Conservation (phyloP, 2,888 invertebrate species). For the Acrobasis consociella region DNA sequence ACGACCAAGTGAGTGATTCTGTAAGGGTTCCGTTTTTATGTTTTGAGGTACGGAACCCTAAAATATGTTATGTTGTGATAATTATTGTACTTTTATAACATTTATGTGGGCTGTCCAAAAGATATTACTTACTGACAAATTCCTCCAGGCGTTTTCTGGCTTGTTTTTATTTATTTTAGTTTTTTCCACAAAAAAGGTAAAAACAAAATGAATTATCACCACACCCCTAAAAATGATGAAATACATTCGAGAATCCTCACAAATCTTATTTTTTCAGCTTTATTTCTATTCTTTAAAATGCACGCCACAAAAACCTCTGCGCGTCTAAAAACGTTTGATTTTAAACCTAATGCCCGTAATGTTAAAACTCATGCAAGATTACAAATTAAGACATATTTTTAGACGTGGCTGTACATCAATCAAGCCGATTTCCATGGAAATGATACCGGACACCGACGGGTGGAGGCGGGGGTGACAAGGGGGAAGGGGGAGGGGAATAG, state of each 20-base stretch:
- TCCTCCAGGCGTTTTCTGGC: too few relatives aligned
- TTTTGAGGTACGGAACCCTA: too few relatives aligned
- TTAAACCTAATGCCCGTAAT: not conserved
- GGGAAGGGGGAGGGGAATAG: not conserved
- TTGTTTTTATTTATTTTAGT: too few relatives aligned
- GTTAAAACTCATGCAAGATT: not conserved
- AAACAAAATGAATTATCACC: too few relatives aligned
- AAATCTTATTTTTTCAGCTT: not conserved
- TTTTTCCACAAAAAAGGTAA: too few relatives aligned
- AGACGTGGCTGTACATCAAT: conserved; percentile 2
- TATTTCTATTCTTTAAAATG: not conserved
- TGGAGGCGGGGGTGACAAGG: not conserved
- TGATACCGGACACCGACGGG: not conserved
- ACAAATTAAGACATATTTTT: not conserved
- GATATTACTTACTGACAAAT: too few relatives aligned
- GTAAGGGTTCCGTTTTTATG: too few relatives aligned
- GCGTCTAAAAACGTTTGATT: not conserved
- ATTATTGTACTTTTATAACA: too few relatives aligned
- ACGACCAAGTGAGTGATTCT: too few relatives aligned
- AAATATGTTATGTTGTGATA: too few relatives aligned
- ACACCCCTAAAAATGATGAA: not conserved
- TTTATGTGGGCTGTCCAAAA: too few relatives aligned
- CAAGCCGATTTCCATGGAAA: conserved; percentile 3
- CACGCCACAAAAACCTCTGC: not conserved
- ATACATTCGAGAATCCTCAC: not conserved